Conservation (phyloP, 2,797 vertebrate genomes). For the Betta splendens region DNA sequence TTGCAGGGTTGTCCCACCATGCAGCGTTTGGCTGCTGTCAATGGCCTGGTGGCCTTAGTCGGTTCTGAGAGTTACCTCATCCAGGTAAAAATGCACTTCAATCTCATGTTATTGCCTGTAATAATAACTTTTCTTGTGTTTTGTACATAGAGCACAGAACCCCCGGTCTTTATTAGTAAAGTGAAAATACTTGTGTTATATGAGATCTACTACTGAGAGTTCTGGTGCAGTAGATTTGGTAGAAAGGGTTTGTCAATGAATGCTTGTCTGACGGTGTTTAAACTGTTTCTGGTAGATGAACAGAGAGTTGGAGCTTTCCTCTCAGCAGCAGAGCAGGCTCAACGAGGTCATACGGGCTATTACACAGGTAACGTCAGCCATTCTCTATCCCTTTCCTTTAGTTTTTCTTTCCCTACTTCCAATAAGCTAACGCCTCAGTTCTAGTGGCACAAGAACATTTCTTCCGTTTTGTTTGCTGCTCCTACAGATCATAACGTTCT, state of each 20-base stretch:
- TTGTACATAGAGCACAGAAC: too few relatives aligned
- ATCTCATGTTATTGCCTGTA: background rate
- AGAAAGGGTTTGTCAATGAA: too few relatives aligned
- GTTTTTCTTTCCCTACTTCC: too few relatives aligned
- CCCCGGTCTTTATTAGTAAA: too few relatives aligned
- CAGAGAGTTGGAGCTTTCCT: conserved; percentile 85
- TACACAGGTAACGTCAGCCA: conserved; percentile 83
- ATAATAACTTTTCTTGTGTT: background rate
- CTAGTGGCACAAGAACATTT: too few relatives aligned
- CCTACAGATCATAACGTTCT: conserved; percentile 88
- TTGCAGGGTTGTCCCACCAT: conserved; percentile 93
- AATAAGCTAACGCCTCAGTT: too few relatives aligned
- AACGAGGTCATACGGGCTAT: conserved; percentile 92
- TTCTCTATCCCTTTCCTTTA: too few relatives aligned
- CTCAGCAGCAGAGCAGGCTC: conserved; percentile 88
- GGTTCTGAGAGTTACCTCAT: conserved; percentile 89
- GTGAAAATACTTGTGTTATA: too few relatives aligned
- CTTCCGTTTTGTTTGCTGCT: background rate
- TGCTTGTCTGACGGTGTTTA: background rate
- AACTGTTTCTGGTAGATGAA: conserved; percentile 80
- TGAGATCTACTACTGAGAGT: too few relatives aligned
- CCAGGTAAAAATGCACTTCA: conserved; percentile 79
- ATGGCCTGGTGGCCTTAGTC: conserved; percentile 89
- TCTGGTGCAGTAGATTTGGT: too few relatives aligned
- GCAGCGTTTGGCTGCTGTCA: conserved; percentile 93